Conservation (phyloP, 2,113 vertebrate species). For the Gulo gulo region DNA sequence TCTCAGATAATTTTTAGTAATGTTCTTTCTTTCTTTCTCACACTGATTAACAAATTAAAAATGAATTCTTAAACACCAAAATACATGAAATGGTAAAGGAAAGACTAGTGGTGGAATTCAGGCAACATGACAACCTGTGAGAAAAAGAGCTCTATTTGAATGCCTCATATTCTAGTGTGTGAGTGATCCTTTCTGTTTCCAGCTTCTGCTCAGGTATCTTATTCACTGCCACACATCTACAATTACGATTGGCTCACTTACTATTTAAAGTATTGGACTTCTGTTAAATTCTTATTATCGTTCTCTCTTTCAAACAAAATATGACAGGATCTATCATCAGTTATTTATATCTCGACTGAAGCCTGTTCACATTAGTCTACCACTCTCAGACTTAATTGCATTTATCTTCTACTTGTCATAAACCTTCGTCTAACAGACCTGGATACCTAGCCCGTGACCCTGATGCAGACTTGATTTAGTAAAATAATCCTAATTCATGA, state of each 20-base stretch:
- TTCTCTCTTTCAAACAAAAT: slow-evolving; percentile 24
- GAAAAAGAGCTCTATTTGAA: not conserved
- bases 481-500: not conserved
- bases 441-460: not conserved
- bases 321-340: not conserved
- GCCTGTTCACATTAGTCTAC: not conserved
- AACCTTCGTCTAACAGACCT: not conserved
- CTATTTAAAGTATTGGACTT: not conserved
- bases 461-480: not conserved
- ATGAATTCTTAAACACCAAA: not conserved
- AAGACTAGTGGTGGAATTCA: not conserved
- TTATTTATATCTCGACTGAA: not conserved
- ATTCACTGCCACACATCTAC: not conserved
- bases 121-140: not conserved
- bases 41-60: not conserved
- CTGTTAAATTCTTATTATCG: not conserved
- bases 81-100: not conserved
- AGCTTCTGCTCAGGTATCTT: not conserved
- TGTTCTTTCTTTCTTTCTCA: not conserved
- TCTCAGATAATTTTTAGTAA: not conserved
- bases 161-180: not conserved
- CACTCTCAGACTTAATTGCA: not conserved
- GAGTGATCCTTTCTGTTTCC: not conserved
- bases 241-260: not conserved
- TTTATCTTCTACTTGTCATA: slow-evolving; percentile 30